These are phyloP conservation scores for Heteromurus nitidus DNA, from an alignment of 2,888 invertebrate genomes.

Conservation along the genomic window DNA sequence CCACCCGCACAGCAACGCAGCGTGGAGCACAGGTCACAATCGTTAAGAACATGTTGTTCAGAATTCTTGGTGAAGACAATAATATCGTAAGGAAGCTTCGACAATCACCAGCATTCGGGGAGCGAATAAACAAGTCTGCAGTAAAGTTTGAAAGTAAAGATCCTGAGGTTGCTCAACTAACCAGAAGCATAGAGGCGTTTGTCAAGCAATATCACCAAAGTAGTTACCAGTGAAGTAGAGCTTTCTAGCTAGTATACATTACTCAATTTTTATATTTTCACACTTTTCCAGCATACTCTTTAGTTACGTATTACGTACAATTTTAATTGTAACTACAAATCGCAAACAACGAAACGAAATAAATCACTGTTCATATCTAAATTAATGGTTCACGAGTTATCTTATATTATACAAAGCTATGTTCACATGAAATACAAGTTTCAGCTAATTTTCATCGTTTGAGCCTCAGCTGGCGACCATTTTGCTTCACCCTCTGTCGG, in stretches of 20 bases:
- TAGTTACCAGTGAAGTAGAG: conserved; percentile 1
- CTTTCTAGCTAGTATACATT: background rate
- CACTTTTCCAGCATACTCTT: background rate
- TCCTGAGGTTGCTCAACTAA: no score
- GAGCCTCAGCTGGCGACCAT: background rate
- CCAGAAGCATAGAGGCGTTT: no score
- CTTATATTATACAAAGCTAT: background rate
- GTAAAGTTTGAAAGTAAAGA: no score
- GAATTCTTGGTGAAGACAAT: conserved; percentile 66
- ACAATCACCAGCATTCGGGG: background rate
- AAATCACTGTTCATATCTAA: no score
- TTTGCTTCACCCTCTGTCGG: no score
- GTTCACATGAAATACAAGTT: background rate
- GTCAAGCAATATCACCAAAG: no score
- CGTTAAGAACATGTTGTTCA: conserved; percentile 66
- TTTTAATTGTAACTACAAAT: no score
- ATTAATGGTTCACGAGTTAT: no score
- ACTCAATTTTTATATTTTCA: background rate
- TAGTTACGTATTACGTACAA: no score
- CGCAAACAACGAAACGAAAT: no score
- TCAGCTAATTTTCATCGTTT: no score
- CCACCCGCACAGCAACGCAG: conserved; percentile 70
- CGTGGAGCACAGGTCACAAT: conserved; percentile 68
- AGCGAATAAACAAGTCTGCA: no score
- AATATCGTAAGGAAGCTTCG: background rate